These are phyloP conservation scores for Trichogramma dendrolimi DNA, from an alignment of 2,888 invertebrate genomes.

Conservation along the genomic window DNA sequence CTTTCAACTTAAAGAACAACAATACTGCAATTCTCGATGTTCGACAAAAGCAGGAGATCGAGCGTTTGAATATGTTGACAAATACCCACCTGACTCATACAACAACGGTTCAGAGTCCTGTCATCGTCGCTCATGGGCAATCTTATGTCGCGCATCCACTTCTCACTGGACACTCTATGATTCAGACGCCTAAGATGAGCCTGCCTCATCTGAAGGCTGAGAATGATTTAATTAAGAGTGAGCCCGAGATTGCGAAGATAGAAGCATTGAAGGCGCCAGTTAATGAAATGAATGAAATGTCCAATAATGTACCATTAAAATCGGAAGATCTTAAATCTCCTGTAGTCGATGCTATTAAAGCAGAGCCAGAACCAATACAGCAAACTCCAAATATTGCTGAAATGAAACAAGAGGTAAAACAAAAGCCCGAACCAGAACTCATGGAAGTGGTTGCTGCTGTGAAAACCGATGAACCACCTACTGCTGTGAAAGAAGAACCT, in stretches of 20 bases:
- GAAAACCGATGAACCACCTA: constrained; percentile 41
- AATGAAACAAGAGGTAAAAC: constrained; percentile 21
- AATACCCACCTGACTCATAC: constrained; percentile 59
- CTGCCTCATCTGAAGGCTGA: too few species aligned
- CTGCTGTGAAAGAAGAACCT: constrained; percentile 51
- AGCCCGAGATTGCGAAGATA: too few species aligned
- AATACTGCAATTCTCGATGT: constrained; percentile 35
- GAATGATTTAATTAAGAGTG: too few species aligned
- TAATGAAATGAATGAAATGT: too few species aligned
- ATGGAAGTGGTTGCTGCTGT: constrained; percentile 32
- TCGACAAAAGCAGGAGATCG: constrained; percentile 41
- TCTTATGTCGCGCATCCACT: constrained; percentile 37
- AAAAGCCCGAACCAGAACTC: constrained; percentile 34
- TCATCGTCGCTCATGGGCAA: constrained; percentile 51
- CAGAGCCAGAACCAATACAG: constrained; percentile 20
- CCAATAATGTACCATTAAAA: constrained; percentile 13
- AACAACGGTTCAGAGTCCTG: constrained; percentile 52
- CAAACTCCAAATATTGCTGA: constrained; percentile 3
- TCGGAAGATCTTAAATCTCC: constrained; percentile 20
- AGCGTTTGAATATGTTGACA: constrained; percentile 60
- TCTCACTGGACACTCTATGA: too few species aligned
- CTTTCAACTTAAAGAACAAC: constrained; percentile 41
- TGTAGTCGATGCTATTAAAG: constrained; percentile 14
- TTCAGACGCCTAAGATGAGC: too few species aligned
- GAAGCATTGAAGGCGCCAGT: too few species aligned